phyloP scores from a whole-genome alignment of 2,113 vertebrate species.

The Polyodon spathula region DNA sequence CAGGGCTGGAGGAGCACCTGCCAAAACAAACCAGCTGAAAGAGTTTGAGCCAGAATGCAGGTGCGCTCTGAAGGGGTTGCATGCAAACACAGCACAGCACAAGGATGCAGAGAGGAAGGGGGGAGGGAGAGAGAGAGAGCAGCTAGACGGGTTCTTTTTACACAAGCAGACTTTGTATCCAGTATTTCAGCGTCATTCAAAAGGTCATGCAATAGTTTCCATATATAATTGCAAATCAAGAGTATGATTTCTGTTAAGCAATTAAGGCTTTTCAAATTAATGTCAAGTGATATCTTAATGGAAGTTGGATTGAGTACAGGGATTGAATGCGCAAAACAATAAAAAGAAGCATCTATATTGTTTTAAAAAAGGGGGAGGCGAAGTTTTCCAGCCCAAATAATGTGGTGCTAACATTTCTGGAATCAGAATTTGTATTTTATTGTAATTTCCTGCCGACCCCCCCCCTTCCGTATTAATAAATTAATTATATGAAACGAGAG shows the following conservation, averaged over 20 bases:
- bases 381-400: too few species aligned
- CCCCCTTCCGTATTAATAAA: constrained; percentile 40
- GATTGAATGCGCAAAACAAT: constrained; percentile 34
- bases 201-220: too few species aligned
- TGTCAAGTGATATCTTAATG: too few species aligned
- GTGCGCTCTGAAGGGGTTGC: neutral
- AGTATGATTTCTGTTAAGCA: too few species aligned
- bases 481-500: constrained; percentile 38
- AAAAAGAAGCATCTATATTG: constrained; percentile 29
- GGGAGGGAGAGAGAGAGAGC: neutral
- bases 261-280: too few species aligned
- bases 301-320: constrained; percentile 32
- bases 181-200: too few species aligned
- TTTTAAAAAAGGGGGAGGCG: constrained; percentile 36
- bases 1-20: too few species aligned
- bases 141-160: neutral
- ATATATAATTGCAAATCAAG: too few species aligned
- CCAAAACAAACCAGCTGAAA: too few species aligned
- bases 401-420: too few species aligned
- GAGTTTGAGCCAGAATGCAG: neutral
- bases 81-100: neutral
- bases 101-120: neutral
- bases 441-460: constrained; percentile 11
- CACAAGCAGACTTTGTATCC: too few species aligned
- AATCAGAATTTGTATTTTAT: too few species aligned